Conservation (phyloP, 1,140 invertebrate species). For the Berghia stephanieae region DNA sequence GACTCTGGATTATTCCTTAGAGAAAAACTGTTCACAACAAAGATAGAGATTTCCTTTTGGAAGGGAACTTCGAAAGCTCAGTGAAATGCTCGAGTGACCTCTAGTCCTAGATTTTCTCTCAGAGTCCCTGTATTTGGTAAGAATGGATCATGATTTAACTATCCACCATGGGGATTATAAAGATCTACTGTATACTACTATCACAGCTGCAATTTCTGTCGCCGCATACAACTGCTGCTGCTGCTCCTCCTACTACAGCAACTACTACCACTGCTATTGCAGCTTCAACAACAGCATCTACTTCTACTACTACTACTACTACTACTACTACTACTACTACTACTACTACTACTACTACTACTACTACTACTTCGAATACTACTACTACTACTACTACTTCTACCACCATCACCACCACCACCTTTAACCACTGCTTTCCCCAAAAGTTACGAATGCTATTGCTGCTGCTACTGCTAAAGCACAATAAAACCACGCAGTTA, state of each 20-base stretch:
- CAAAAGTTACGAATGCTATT: constrained; percentile 7
- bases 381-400: constrained; percentile 11
- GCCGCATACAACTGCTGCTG: not conserved
- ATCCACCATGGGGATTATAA: no score
- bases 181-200: not conserved
- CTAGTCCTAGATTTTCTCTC: no score
- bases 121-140: no score
- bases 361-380: constrained; percentile 21
- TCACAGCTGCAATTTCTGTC: not conserved
- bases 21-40: not conserved
- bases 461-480: constrained; percentile 8
- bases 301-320: constrained; percentile 26
- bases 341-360: constrained; percentile 28
- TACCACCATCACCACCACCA: constrained; percentile 5
- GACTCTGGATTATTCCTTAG: not conserved
- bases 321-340: constrained; percentile 28
- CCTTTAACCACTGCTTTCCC: not conserved
- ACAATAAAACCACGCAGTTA: no score
- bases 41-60: not conserved
- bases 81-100: not conserved
- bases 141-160: no score
- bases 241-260: not conserved
- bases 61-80: not conserved
- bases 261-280: constrained; percentile 16
- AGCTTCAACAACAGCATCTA: not conserved